Evolutionary conservation across 2,113 vertebrate genomes (phyloP).

Genomic region (Scomber japonicus): DNA sequence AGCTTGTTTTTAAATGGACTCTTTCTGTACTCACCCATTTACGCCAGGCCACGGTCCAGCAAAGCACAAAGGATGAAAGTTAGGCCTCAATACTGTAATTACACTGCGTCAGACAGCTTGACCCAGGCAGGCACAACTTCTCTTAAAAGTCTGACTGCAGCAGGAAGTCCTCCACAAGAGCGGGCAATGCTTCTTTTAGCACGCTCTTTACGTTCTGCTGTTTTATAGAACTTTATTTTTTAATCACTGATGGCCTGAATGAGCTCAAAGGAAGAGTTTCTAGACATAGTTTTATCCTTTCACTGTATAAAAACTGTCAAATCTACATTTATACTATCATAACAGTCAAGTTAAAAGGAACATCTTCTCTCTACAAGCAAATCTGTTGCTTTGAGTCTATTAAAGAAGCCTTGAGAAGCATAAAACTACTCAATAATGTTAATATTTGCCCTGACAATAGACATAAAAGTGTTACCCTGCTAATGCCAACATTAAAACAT

Average conservation of each 20-base stretch:
- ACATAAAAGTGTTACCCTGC: too few species aligned
- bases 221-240: neutral
- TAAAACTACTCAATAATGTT: too few species aligned
- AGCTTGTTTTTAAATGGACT: constrained; percentile 73
- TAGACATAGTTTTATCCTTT: neutral
- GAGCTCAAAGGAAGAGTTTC: neutral
- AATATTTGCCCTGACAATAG: too few species aligned
- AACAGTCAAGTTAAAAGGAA: too few species aligned
- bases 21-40: constrained; percentile 64
- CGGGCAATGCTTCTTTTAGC: neutral
- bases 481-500: neutral
- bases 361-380: too few species aligned
- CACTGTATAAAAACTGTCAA: too few species aligned
- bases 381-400: too few species aligned
- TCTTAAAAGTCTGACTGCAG: constrained; percentile 22
- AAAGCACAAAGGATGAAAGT: constrained; percentile 43
- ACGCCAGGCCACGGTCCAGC: constrained; percentile 55
- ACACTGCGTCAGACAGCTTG: constrained; percentile 50
- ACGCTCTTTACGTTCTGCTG: neutral
- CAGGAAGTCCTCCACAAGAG: neutral
- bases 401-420: too few species aligned
- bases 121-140: constrained; percentile 34
- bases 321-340: too few species aligned
- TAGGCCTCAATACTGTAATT: constrained; percentile 54
- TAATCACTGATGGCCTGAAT: neutral